Conservation (phyloP, 1,140 invertebrate genomes). For the Drosophila rufa region DNA sequence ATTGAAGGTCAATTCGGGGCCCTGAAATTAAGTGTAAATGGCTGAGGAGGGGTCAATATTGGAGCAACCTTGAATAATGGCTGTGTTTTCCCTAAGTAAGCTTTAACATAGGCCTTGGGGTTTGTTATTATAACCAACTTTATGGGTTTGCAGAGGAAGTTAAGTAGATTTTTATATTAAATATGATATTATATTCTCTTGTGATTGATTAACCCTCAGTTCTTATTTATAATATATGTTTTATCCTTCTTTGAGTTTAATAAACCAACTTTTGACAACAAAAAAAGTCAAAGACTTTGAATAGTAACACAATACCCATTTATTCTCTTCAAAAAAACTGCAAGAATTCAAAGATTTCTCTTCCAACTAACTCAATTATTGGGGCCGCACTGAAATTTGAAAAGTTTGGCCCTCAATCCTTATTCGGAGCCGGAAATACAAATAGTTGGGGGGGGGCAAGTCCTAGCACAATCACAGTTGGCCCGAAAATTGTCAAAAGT, state of each 20-base stretch:
- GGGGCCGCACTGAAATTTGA: slow-evolving; percentile 20
- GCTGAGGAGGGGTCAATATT: not conserved
- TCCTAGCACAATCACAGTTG: slow-evolving; percentile 39
- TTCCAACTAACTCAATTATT: slow-evolving; percentile 41
- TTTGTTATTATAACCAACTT: not conserved
- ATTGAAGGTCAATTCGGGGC: slow-evolving; percentile 25
- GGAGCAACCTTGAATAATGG: not conserved
- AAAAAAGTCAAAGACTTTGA: not conserved
- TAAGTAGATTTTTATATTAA: not conserved
- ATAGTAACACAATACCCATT: not conserved
- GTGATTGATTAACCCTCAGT: no score
- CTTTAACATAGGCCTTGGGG: not conserved
- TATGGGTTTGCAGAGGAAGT: no score
- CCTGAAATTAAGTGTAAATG: slow-evolving; percentile 11
- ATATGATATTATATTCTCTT: no score
- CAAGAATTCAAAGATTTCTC: slow-evolving; percentile 6
- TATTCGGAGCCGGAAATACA: not conserved
- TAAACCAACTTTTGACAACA: not conserved
- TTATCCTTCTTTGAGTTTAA: not conserved
- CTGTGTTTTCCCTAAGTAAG: not conserved
- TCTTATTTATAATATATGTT: no score
- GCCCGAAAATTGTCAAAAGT: slow-evolving; percentile 42
- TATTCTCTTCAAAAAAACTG: not conserved
- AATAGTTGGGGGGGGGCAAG: not conserved
- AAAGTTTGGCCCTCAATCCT: slow-evolving; percentile 17